Percentiles rank a stretch among this genome's conserved stretches.
These are phyloP conservation scores for Vidua macroura DNA, from an alignment of 2,113 vertebrate species.

Conservation along the genomic window DNA sequence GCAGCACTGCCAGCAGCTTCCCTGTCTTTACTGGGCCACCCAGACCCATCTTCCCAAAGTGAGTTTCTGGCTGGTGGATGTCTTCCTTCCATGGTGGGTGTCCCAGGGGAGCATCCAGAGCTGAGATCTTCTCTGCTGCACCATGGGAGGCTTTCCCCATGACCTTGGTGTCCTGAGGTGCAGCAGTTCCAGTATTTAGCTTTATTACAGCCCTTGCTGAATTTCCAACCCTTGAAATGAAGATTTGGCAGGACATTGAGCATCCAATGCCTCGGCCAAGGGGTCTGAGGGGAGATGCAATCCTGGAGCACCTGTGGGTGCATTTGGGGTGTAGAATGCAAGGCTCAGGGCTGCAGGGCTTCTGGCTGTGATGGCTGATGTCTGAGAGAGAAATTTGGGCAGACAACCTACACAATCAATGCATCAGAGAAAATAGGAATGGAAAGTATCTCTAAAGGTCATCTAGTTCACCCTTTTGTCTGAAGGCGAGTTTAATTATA, in stretches of 20 bases:
- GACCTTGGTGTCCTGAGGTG: rapidly evolving
- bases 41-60: background rate
- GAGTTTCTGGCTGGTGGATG: background rate
- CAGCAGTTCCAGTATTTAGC: rapidly evolving
- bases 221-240: background rate
- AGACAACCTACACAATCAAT: background rate
- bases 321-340: background rate
- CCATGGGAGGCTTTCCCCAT: background rate
- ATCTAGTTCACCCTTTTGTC: background rate
- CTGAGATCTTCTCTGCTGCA: background rate
- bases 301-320: rapidly evolving
- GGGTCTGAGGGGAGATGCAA: background rate
- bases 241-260: background rate
- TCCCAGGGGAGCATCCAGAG: background rate
- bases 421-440: background rate
- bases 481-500: conserved; percentile 26
- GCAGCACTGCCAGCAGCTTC: background rate
- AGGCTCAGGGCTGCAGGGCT: background rate
- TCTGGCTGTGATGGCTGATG: background rate
- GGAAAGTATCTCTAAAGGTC: conserved; percentile 13
- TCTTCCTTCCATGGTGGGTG: background rate
- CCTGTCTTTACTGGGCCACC: background rate
- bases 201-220: background rate
- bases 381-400: background rate
- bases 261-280: background rate